Conservation (phyloP, 2,797 vertebrate species). For the Danio aesculapii region DNA sequence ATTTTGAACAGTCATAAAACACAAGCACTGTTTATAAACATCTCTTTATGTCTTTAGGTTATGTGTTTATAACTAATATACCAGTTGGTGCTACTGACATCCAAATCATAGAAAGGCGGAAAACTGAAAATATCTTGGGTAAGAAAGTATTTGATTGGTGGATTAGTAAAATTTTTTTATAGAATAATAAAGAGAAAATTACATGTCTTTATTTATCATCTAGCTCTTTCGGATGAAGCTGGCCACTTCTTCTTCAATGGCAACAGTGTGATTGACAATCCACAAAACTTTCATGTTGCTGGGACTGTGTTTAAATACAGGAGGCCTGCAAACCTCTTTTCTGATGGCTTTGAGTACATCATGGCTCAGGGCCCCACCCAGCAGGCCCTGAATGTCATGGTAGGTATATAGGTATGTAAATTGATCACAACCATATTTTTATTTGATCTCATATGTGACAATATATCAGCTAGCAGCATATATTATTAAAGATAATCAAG, state of each 20-base stretch:
- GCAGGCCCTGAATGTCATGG: conserved; percentile 90
- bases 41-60: conserved; percentile 76
- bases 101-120: conserved; percentile 90
- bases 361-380: conserved; percentile 89
- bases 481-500: background rate
- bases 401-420: conserved; percentile 69
- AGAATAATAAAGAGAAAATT: background rate
- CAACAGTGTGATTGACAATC: conserved; percentile 87
- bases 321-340: conserved; percentile 80
- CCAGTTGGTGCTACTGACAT: conserved; percentile 87
- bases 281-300: conserved; percentile 89
- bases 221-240: conserved; percentile 88
- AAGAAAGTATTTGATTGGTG: conserved; percentile 40
- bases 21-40: background rate
- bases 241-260: conserved; percentile 92
- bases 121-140: conserved; percentile 91
- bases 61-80: conserved; percentile 88
- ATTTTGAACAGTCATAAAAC: background rate
- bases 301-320: conserved; percentile 91
- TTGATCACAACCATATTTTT: conserved; percentile 8
- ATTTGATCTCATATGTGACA: background rate
- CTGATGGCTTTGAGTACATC: conserved; percentile 91
- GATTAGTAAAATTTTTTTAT: background rate
- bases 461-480: background rate
- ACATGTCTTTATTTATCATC: conserved; percentile 14